phyloP scores from a whole-genome alignment of 2,888 invertebrate genomes.

The Rhagonycha lutea region DNA sequence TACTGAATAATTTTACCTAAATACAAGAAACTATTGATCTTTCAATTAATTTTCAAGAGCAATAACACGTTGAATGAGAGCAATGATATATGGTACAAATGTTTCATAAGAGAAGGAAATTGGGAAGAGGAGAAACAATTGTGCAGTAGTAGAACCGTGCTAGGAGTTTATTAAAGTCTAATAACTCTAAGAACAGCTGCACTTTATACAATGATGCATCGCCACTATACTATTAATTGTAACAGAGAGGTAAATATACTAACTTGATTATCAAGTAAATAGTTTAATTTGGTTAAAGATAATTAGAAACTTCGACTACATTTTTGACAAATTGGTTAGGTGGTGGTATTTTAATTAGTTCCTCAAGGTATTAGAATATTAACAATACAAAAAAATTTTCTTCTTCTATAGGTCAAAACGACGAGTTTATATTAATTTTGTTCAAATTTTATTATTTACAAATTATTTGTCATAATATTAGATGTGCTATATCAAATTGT shows the following conservation, averaged over 20 bases:
- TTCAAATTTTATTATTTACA: background rate
- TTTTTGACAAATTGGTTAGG: background rate
- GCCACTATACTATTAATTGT: background rate
- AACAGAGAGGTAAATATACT: background rate
- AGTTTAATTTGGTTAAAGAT: background rate
- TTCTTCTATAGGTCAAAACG: too few species aligned
- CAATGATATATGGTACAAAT: slow-evolving; percentile 42
- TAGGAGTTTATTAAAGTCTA: slow-evolving; percentile 50
- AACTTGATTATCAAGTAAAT: background rate
- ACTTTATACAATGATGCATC: slow-evolving; percentile 47
- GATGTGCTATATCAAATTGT: slow-evolving; percentile 18
- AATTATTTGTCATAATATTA: slow-evolving; percentile 6
- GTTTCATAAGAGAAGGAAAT: slow-evolving; percentile 37
- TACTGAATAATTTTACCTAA: background rate
- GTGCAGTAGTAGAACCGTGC: slow-evolving; percentile 37
- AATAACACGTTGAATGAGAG: slow-evolving; percentile 20
- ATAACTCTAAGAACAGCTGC: slow-evolving; percentile 52
- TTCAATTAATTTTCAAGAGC: slow-evolving; percentile 18
- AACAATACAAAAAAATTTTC: too few species aligned
- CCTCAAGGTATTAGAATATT: background rate
- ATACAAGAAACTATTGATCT: background rate
- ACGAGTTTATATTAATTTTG: background rate
- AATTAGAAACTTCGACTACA: background rate
- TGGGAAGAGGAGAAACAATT: slow-evolving; percentile 41
- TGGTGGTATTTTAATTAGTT: background rate